A percentile compares a stretch with the other conserved stretches of the same genome.
Conservation (phyloP, 2,113 vertebrate genomes). For the Petrocephalus zakoni region DNA sequence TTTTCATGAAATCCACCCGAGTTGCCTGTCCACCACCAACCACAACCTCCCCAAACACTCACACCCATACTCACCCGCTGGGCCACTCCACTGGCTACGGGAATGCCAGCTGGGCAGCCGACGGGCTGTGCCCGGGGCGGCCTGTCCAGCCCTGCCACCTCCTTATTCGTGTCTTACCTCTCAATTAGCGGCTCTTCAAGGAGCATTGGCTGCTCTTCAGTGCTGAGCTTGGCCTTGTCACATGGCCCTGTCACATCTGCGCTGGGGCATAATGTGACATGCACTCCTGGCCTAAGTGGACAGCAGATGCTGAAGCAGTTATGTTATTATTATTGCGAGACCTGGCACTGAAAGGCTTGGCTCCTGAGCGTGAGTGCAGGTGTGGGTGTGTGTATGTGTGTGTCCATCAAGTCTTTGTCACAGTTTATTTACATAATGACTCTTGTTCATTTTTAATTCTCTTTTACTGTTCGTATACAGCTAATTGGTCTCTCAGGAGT, state of each 20-base stretch:
- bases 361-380: background rate
- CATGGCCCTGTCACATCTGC: constrained; percentile 39
- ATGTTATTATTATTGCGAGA: constrained; percentile 16
- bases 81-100: constrained; percentile 36
- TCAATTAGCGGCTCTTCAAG: constrained; percentile 54
- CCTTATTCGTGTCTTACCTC: constrained; percentile 53
- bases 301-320: constrained; percentile 25
- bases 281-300: constrained; percentile 18
- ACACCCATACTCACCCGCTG: constrained; percentile 11
- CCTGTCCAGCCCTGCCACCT: constrained; percentile 41
- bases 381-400: constrained; percentile 9
- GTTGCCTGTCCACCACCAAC: background rate
- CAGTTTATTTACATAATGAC: constrained; percentile 26
- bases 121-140: constrained; percentile 23
- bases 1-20: constrained; percentile 1
- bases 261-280: constrained; percentile 25
- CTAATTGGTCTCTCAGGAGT: constrained; percentile 8
- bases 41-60: background rate
- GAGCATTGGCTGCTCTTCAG: constrained; percentile 41
- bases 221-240: constrained; percentile 34
- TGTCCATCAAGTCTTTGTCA: constrained; percentile 13
- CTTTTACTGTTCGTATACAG: constrained; percentile 21
- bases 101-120: constrained; percentile 50
- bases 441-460: background rate
- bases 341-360: constrained; percentile 4